Evolutionary conservation across 2,888 invertebrate genomes (phyloP).

Genomic region (Xanthostigma xanthostigma): DNA sequence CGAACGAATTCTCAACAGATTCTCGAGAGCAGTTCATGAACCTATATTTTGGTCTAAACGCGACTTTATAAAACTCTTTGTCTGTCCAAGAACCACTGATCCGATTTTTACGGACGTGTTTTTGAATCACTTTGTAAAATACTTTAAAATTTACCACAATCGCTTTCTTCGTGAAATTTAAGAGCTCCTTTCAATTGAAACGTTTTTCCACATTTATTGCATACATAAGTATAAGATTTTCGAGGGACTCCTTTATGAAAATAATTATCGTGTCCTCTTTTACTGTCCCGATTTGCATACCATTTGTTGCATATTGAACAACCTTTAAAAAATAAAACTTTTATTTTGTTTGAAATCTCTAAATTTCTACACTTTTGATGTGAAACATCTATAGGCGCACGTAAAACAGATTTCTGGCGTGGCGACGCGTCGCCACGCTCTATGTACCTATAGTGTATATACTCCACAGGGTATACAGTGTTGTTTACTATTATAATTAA

Average conservation of each 20-base stretch:
- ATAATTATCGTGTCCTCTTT: conserved; percentile 27
- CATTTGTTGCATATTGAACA: conserved; percentile 31
- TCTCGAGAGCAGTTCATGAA: no score
- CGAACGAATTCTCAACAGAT: no score
- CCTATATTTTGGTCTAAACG: no score
- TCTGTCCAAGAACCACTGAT: not conserved
- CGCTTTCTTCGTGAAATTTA: conserved; percentile 28
- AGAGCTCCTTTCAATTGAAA: conserved; percentile 27
- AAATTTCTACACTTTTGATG: no score
- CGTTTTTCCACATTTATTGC: conserved; percentile 22
- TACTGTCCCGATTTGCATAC: conserved; percentile 28
- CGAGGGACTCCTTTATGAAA: conserved; percentile 18
- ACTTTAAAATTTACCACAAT: conserved; percentile 26
- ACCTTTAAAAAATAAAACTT: conserved; percentile 16
- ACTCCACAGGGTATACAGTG: no score
- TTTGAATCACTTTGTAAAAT: not conserved
- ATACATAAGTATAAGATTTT: conserved; percentile 21
- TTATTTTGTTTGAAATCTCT: no score
- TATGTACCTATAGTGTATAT: no score
- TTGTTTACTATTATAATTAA: no score
- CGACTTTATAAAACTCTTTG: no score
- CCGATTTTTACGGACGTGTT: not conserved
- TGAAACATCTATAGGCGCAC: no score
- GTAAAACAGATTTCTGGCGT: no score
- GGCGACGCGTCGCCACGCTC: no score